A percentile compares a stretch with the other conserved stretches of the same genome.
Conservation (phyloP, 1,140 invertebrate genomes). For the Dreissena rostriformis region DNA sequence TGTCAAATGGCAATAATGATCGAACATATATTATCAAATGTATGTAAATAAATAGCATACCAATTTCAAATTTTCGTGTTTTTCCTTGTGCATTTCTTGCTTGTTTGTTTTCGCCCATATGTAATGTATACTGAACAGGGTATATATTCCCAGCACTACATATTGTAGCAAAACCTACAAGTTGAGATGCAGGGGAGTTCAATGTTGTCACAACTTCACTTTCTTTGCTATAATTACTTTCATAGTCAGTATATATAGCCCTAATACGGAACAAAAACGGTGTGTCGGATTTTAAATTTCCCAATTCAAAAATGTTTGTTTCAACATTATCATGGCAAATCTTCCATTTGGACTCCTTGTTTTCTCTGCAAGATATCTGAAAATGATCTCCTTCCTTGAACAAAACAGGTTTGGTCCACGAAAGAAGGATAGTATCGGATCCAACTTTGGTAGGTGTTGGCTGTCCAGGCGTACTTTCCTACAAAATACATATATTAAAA, state of each 20-base stretch:
- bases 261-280: background rate
- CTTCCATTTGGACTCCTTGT: background rate
- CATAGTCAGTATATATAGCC: background rate
- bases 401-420: background rate
- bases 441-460: background rate
- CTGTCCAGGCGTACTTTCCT: background rate
- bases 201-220: background rate
- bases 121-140: background rate
- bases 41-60: constrained; percentile 11
- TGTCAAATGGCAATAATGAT: background rate
- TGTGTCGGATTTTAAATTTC: background rate
- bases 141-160: background rate
- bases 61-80: constrained; percentile 46
- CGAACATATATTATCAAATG: background rate
- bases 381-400: background rate
- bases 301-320: background rate
- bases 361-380: background rate
- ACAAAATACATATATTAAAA: background rate
- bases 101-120: background rate
- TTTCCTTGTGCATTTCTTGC: constrained; percentile 2
- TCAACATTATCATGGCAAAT: background rate
- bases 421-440: background rate
- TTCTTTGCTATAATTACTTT: background rate
- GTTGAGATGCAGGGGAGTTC: background rate
- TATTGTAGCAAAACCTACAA: background rate